Conservation (phyloP, 2,113 vertebrate genomes). For the Excalfactoria chinensis region DNA sequence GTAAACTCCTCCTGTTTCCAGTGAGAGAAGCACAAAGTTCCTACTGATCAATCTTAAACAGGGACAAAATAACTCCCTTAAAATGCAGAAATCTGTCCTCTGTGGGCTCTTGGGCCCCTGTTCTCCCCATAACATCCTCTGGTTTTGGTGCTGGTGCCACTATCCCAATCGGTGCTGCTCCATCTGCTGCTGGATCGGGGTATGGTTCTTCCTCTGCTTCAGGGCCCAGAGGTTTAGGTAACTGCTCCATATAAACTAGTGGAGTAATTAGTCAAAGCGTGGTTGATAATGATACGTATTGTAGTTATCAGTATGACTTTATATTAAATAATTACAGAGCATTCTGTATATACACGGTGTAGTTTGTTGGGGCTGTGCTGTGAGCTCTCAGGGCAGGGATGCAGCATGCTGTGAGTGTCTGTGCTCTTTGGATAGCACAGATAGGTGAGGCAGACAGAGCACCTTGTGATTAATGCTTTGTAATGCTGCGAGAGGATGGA, state of each 20-base stretch:
- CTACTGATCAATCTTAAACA: not conserved
- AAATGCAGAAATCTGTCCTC: too few species aligned
- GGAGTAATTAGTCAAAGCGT: not conserved
- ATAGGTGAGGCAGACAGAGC: not conserved
- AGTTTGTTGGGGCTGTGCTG: not conserved
- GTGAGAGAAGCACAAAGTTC: not conserved
- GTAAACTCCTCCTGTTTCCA: not conserved
- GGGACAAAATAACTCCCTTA: not conserved
- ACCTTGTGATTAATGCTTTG: not conserved
- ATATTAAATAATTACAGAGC: not conserved
- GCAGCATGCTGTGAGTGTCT: not conserved
- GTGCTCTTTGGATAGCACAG: not conserved
- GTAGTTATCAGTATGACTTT: not conserved
- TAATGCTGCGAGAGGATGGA: not conserved
- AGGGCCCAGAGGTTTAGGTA: not conserved
- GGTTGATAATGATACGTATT: not conserved
- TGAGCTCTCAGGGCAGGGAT: not conserved
- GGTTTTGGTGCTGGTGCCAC: not conserved
- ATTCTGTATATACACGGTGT: not conserved
- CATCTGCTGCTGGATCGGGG: not conserved
- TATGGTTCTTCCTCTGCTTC: not conserved
- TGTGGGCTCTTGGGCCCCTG: not conserved
- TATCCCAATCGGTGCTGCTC: fast-evolving
- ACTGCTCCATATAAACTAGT: not conserved
- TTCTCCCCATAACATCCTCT: fast-evolving